Conservation (phyloP, 2,113 vertebrate species). For the Pipa parva region DNA sequence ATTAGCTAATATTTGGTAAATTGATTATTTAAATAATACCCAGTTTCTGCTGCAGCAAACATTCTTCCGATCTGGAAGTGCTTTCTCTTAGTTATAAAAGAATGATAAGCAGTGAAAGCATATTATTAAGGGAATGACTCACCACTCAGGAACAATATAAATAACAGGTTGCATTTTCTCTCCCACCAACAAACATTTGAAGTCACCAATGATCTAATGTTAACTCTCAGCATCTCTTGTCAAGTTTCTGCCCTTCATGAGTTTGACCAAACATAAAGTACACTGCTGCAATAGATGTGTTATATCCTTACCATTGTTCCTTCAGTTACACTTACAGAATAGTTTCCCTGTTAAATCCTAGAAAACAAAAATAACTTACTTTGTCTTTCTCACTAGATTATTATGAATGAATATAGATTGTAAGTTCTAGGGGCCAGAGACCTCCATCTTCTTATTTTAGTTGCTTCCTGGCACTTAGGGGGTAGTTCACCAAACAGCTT, state of each 20-base stretch:
- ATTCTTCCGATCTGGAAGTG: background rate
- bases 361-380: no score
- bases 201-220: constrained; percentile 28
- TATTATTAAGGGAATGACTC: constrained; percentile 10
- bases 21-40: no score
- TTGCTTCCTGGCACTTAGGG: no score
- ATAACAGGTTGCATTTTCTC: constrained; percentile 6
- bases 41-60: background rate
- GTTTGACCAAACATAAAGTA: background rate
- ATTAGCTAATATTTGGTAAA: no score
- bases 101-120: background rate
- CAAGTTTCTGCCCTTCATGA: background rate
- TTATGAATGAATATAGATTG: no score
- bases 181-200: constrained; percentile 17
- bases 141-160: background rate
- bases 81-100: background rate
- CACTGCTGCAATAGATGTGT: background rate
- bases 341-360: no score
- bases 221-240: constrained; percentile 8
- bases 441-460: no score
- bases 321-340: background rate
- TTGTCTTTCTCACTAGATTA: no score
- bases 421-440: no score
- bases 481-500: no score
- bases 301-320: background rate